phyloP scores from a whole-genome alignment of 2,888 invertebrate species.

The Pegoplata infirma region DNA sequence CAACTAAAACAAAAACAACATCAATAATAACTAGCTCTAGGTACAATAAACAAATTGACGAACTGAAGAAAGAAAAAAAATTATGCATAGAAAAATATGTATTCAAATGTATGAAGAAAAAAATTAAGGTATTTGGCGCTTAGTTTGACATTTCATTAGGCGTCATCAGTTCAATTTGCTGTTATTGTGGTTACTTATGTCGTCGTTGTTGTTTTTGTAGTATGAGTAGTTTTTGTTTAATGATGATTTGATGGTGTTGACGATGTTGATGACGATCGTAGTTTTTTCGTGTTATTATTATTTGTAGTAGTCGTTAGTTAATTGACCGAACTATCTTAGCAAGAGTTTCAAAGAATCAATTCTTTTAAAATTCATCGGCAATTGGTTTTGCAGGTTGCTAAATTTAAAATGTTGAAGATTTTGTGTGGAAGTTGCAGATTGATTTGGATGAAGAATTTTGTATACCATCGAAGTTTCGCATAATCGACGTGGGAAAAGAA shows the following conservation, averaged over 20 bases:
- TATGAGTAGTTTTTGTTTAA: conserved; percentile 5
- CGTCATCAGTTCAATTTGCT: conserved; percentile 43
- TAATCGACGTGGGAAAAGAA: no score
- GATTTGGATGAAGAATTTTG: no score
- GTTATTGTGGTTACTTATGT: conserved; percentile 15
- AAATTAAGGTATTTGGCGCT: conserved; percentile 70
- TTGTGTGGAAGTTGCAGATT: no score
- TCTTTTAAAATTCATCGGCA: no score
- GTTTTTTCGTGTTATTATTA: conserved; percentile 13
- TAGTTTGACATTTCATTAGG: conserved; percentile 72
- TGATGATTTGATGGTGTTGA: conserved; percentile 31
- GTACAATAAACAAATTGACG: conserved; percentile 54
- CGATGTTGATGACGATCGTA: conserved; percentile 21
- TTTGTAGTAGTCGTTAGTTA: background rate
- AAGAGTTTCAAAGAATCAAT: background rate
- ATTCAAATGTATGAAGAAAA: conserved; percentile 2
- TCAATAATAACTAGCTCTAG: conserved; percentile 50
- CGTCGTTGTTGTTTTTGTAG: background rate
- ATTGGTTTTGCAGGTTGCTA: no score
- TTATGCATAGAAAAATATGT: conserved; percentile 38
- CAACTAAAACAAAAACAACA: conserved; percentile 27
- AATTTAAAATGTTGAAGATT: no score
- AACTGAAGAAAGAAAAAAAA: conserved; percentile 21
- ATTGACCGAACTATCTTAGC: conserved; percentile 1
- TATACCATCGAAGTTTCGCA: no score